Evolutionary conservation across 2,888 invertebrate genomes (phyloP).

Genomic region (Proisotoma minuta): DNA sequence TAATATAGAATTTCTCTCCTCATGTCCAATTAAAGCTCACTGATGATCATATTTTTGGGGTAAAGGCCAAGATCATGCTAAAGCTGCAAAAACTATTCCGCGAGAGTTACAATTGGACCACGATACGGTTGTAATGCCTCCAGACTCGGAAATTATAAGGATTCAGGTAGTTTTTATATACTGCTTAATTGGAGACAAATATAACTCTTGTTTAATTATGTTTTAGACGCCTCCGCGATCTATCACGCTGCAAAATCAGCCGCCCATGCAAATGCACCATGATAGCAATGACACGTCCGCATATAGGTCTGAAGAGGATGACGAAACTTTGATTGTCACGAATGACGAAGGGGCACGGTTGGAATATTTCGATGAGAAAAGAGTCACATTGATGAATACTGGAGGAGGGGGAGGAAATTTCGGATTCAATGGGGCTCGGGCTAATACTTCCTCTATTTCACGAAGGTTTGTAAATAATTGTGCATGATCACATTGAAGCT

Average conservation of each 20-base stretch:
- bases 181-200: not conserved
- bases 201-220: conserved; percentile 29
- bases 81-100: conserved; percentile 74
- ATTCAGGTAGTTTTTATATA: conserved; percentile 47
- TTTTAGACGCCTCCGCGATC: conserved; percentile 78
- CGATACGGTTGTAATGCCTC: conserved; percentile 65
- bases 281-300: conserved; percentile 39
- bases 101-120: conserved; percentile 71
- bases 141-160: conserved; percentile 68
- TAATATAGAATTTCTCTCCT: not conserved
- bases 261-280: conserved; percentile 15
- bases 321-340: conserved; percentile 43
- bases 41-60: conserved; percentile 25
- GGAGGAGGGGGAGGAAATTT: conserved; percentile 26
- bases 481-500: not conserved
- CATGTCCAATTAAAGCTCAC: not conserved
- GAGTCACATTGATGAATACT: conserved; percentile 18
- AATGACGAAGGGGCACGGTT: conserved; percentile 37
- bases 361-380: conserved; percentile 4
- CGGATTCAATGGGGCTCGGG: conserved; percentile 1
- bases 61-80: conserved; percentile 58
- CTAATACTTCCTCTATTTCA: not conserved
- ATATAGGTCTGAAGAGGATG: conserved; percentile 35
- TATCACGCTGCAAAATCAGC: conserved; percentile 61
- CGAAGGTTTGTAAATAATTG: conserved; percentile 1